Evolutionary conservation across 2,888 invertebrate genomes (phyloP), one percentile per base, ranked within the genome.

Genomic region (Ecliptopera silaceata): DNA sequence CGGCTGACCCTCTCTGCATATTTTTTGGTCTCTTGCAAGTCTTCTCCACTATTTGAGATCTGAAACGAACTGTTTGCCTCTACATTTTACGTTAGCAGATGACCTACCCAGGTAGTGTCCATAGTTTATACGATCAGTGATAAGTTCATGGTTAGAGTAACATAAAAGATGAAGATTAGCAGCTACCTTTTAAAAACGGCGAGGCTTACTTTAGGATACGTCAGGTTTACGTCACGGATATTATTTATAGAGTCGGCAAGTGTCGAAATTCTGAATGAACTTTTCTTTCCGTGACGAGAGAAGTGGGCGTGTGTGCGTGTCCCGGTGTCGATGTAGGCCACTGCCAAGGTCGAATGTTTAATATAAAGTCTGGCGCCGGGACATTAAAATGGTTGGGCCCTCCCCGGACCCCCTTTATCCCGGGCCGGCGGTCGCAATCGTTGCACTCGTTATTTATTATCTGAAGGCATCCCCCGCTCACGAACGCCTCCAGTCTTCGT

Each of bases 261-360:
- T 84, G 85, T 77, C 82, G 82, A 84, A 86, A 83, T 78, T 75
- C 80, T 77, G 84, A 87, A 84, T 86, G 88, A 89, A 88, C 85
- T 86, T 86, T 88, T 88, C 86, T 88, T 86, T 87, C 84, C 82
- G 83, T 87, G 87, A 86, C 80, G 79, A 82, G 80, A 77, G 78
- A 79, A 82, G 84, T 82, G 80, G 79, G 87, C 82, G 88, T 88
- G 87, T 88, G 87, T 88, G 88, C 85, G 88, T 88, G 88, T 86
- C 83, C 84, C 85, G 81, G 79, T 86, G 87, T 84, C 88, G 82
- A 90, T 90, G 89, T 91, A 88, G 91, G 91, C 88, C 91, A 91
- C 76, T 90, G 91, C 77, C 91, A 91, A 91, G 90, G 91, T 86
- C 88, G 90, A 90, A 90, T 91, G 90, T 90, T 91, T 91, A 90